Conservation (phyloP, 2,797 vertebrate species). For the Antrozous pallidus region DNA sequence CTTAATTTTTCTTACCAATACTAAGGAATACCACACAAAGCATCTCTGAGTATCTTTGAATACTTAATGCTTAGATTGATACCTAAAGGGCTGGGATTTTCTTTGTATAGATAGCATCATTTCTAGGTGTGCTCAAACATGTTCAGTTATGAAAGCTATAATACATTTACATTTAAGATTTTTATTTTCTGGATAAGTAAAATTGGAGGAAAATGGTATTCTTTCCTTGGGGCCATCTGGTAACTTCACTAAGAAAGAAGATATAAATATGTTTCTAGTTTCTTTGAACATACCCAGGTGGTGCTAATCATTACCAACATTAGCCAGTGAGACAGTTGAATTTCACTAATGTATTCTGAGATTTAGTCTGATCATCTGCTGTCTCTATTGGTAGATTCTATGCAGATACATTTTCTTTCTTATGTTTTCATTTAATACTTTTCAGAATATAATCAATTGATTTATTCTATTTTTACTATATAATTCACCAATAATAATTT, state of each 20-base stretch:
- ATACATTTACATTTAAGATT: background rate
- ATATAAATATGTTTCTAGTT: background rate
- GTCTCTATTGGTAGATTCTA: background rate
- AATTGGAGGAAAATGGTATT: background rate
- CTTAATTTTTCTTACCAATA: background rate
- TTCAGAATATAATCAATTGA: background rate
- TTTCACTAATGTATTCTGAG: background rate
- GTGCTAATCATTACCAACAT: background rate
- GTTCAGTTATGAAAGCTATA: background rate
- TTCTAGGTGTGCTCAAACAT: background rate
- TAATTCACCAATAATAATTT: conserved; percentile 19
- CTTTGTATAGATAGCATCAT: background rate
- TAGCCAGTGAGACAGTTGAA: background rate
- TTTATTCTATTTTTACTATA: background rate
- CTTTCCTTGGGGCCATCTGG: background rate
- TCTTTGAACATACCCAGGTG: background rate
- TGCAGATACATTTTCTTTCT: background rate
- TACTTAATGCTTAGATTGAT: background rate
- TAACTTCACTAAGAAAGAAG: conserved; percentile 16
- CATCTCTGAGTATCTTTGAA: background rate
- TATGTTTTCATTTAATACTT: conserved; percentile 30
- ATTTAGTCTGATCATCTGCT: background rate
- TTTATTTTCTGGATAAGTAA: conserved; percentile 28
- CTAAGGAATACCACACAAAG: background rate
- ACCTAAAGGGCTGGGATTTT: background rate